A percentile compares a stretch with the other conserved stretches of the same genome.
These are phyloP conservation scores for Chaetura pelagica DNA, from an alignment of 2,113 vertebrate species.

Conservation along the genomic window DNA sequence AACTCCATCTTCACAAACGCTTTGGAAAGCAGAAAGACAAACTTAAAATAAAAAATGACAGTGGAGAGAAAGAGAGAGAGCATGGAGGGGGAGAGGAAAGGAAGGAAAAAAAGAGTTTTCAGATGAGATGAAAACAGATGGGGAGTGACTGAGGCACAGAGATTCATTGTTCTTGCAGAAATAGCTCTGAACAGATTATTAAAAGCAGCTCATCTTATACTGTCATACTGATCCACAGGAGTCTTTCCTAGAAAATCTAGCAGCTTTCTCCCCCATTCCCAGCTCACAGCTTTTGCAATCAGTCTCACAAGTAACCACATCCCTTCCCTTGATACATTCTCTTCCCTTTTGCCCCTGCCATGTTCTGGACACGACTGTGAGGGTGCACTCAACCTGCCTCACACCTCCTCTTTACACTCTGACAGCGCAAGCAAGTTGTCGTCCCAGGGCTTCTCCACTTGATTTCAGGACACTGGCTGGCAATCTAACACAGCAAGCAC, in stretches of 20 bases:
- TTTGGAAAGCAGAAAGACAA: not conserved
- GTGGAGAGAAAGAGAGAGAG: not conserved
- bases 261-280: not conserved
- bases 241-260: constrained; percentile 5
- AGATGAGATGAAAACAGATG: constrained; percentile 63
- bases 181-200: constrained; percentile 54
- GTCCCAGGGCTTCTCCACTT: not conserved
- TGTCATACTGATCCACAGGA: not conserved
- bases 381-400: not conserved
- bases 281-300: not conserved
- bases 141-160: constrained; percentile 43
- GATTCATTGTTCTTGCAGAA: constrained; percentile 56
- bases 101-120: constrained; percentile 42
- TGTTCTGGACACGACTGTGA: not conserved
- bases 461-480: not conserved
- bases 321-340: not conserved
- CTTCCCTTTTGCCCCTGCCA: not conserved
- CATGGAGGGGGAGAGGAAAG: not conserved
- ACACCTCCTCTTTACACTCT: not conserved
- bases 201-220: constrained; percentile 52
- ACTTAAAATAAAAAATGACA: constrained; percentile 2
- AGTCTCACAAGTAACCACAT: constrained; percentile 10
- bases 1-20: not conserved
- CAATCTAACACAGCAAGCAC: not conserved
- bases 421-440: not conserved